Percentiles rank a stretch among this genome's conserved stretches.
Evolutionary conservation across 2,888 invertebrate species (phyloP).

Genomic region (Cephonodes hylas): DNA sequence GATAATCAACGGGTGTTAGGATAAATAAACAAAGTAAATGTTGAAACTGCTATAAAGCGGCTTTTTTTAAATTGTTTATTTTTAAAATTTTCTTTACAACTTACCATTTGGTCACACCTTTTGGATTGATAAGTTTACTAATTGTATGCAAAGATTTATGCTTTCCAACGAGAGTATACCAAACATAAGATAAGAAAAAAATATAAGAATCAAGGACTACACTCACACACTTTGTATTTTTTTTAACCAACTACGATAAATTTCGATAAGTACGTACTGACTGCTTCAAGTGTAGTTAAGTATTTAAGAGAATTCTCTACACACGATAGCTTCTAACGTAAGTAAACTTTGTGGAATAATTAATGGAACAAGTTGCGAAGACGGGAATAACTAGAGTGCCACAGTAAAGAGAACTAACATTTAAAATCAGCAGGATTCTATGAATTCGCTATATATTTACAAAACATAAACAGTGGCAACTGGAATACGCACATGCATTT

Average conservation of each 20-base stretch:
- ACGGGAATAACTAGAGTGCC: too few relatives aligned
- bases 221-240: background rate
- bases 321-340: background rate
- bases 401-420: background rate
- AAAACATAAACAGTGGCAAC: background rate
- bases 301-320: background rate
- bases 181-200: too few relatives aligned
- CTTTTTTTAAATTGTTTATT: background rate
- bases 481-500: background rate
- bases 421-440: background rate
- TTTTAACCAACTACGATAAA: too few relatives aligned
- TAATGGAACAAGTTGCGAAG: background rate
- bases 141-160: background rate
- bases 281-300: background rate
- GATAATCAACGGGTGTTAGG: background rate
- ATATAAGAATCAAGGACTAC: background rate
- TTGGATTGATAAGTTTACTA: background rate
- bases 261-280: too few relatives aligned
- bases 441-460: background rate
- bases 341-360: background rate
- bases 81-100: background rate
- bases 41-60: background rate
- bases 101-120: too few relatives aligned
- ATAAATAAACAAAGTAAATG: background rate
- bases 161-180: background rate